A percentile compares a stretch with the other conserved stretches of the same genome.
Evolutionary conservation across 2,888 invertebrate species (phyloP).

Genomic region (Hipparchia semele): DNA sequence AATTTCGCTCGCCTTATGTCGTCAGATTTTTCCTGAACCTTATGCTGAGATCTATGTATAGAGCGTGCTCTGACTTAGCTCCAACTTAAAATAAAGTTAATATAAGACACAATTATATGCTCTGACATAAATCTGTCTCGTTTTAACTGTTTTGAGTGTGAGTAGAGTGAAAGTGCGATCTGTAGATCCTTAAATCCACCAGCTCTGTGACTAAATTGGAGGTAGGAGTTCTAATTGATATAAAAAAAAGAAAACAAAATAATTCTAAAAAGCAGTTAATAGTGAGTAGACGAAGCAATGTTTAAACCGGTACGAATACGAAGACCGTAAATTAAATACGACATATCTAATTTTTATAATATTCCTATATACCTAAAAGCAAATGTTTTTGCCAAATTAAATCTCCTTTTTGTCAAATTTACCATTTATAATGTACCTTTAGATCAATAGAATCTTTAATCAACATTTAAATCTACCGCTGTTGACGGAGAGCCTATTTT

Average conservation of each 20-base stretch:
- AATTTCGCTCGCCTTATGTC: too few species aligned
- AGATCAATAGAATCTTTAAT: conserved; percentile 35
- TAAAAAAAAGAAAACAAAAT: conserved; percentile 44
- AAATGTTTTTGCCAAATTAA: conserved; percentile 52
- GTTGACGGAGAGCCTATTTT: conserved; percentile 25
- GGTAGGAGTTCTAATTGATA: conserved; percentile 55
- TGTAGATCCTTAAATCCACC: not conserved
- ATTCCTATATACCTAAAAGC: conserved; percentile 57
- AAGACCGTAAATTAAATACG: conserved; percentile 54
- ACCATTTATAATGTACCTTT: conserved; percentile 43
- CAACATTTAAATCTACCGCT: conserved; percentile 29
- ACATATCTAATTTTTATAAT: conserved; percentile 78
- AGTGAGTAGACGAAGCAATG: conserved; percentile 74
- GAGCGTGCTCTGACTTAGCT: too few species aligned
- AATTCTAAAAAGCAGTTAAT: conserved; percentile 62
- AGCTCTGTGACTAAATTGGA: conserved; percentile 31
- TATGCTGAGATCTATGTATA: too few species aligned
- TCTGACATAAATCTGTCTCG: too few species aligned
- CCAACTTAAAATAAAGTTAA: too few species aligned
- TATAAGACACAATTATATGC: too few species aligned
- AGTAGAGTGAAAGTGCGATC: too few species aligned
- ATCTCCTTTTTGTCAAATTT: conserved; percentile 57
- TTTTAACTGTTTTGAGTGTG: too few species aligned
- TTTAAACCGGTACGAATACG: conserved; percentile 65
- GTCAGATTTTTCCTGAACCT: too few species aligned